Percentiles rank a stretch among this genome's conserved stretches.
Evolutionary conservation across 2,113 vertebrate species (phyloP).

Genomic region (Oryzias curvinotus): DNA sequence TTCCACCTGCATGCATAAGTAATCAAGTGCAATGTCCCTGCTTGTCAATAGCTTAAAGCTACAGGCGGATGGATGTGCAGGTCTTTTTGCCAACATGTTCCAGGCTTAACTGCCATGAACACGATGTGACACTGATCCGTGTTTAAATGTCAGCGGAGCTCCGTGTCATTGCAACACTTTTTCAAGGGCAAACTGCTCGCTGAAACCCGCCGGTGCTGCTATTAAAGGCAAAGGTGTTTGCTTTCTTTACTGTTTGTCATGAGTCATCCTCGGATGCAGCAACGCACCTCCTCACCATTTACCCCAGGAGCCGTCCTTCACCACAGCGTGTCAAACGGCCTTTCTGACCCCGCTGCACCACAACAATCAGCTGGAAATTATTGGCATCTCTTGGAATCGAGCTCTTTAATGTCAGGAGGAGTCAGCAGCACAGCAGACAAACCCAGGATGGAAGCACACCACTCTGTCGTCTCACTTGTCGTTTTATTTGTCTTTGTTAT

Average conservation of each 20-base stretch:
- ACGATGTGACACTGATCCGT: constrained; percentile 30
- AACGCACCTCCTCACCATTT: constrained; percentile 21
- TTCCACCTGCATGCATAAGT: constrained; percentile 63
- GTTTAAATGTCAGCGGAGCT: constrained; percentile 14
- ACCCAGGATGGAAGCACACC: too few relatives aligned
- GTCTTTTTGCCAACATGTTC: constrained; percentile 36
- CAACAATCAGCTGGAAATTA: too few relatives aligned
- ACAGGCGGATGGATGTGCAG: constrained; percentile 45
- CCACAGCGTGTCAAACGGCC: too few relatives aligned
- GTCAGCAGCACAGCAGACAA: too few relatives aligned
- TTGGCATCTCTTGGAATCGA: too few relatives aligned
- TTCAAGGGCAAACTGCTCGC: too few relatives aligned
- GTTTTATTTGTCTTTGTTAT: too few relatives aligned
- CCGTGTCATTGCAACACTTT: constrained; percentile 6
- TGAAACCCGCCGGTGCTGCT: background rate
- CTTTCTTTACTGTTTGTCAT: constrained; percentile 32
- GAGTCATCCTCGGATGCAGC: constrained; percentile 25
- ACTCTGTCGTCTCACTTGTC: too few relatives aligned
- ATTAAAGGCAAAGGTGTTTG: constrained; percentile 17
- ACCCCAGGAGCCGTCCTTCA: too few relatives aligned
- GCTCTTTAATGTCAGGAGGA: too few relatives aligned
- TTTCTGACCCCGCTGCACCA: too few relatives aligned
- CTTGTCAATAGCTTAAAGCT: constrained; percentile 45
- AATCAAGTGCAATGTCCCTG: constrained; percentile 57
- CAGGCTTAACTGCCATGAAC: constrained; percentile 28